These are phyloP conservation scores for Epinephelus fuscoguttatus DNA, from an alignment of 2,113 vertebrate species.

Conservation along the genomic window DNA sequence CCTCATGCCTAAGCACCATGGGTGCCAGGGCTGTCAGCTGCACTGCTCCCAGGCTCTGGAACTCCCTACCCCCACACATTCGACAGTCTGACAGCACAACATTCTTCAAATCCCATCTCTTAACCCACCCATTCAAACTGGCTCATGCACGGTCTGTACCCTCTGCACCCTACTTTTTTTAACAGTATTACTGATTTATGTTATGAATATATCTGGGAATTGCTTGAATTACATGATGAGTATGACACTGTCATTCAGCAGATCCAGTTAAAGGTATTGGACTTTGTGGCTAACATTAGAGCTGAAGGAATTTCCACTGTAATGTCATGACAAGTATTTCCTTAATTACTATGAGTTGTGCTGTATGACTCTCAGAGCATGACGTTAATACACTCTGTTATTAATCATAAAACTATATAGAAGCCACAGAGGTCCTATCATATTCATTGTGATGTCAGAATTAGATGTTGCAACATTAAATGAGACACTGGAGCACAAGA, in stretches of 20 bases:
- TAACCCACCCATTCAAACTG: too few relatives aligned
- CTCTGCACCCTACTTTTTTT: too few relatives aligned
- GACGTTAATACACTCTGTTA: neutral
- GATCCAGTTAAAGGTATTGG: neutral
- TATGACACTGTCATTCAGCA: neutral
- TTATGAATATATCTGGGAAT: neutral
- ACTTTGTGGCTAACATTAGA: neutral
- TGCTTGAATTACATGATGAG: neutral
- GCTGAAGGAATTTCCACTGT: neutral
- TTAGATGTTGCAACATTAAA: neutral
- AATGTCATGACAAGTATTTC: neutral
- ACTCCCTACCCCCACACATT: too few relatives aligned
- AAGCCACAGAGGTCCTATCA: constrained; percentile 5
- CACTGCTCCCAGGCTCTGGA: too few relatives aligned
- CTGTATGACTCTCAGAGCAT: constrained; percentile 1
- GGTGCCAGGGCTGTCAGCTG: too few relatives aligned
- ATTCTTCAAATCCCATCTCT: too few relatives aligned
- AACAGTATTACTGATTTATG: too few relatives aligned
- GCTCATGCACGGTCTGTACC: too few relatives aligned
- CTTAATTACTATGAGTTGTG: neutral
- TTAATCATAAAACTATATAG: neutral
- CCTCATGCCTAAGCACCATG: too few relatives aligned
- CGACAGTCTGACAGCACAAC: too few relatives aligned
- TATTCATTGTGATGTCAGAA: neutral
- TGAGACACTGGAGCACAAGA: neutral